Evolutionary conservation across 2,888 invertebrate genomes (phyloP).

Genomic region (Charanyca ferruginea): DNA sequence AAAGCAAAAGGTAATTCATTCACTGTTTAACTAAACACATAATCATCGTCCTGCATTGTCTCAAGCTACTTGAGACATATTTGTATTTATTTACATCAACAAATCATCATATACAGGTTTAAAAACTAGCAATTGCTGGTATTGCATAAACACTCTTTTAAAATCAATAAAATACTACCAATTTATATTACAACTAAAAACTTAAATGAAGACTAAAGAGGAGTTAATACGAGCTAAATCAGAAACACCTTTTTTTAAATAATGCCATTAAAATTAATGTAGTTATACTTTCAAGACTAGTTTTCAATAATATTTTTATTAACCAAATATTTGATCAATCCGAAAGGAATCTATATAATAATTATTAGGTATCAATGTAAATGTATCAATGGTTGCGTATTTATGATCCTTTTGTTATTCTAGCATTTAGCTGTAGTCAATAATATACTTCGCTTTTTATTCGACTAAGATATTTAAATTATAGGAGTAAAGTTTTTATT

Average conservation of each 20-base stretch:
- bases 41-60: too few relatives aligned
- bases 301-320: slow-evolving; percentile 5
- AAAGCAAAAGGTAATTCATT: background rate
- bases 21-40: too few relatives aligned
- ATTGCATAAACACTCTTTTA: too few relatives aligned
- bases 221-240: too few relatives aligned
- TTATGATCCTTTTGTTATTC: slow-evolving; percentile 20
- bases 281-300: slow-evolving; percentile 1
- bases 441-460: slow-evolving; percentile 17
- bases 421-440: slow-evolving; percentile 13
- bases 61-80: too few relatives aligned
- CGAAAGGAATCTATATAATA: slow-evolving; percentile 13
- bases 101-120: too few relatives aligned
- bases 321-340: slow-evolving; percentile 18
- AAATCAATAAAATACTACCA: too few relatives aligned
- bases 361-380: slow-evolving; percentile 14
- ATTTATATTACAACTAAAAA: too few relatives aligned
- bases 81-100: too few relatives aligned
- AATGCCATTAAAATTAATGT: slow-evolving; percentile 1
- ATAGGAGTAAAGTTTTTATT: background rate
- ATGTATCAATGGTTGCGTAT: slow-evolving; percentile 11
- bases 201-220: too few relatives aligned
- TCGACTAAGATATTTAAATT: slow-evolving; percentile 21
- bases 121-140: too few relatives aligned
- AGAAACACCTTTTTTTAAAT: background rate